Evolutionary conservation across 2,113 vertebrate species (phyloP).

Genomic region (Cyphomyrus discorhynchus): DNA sequence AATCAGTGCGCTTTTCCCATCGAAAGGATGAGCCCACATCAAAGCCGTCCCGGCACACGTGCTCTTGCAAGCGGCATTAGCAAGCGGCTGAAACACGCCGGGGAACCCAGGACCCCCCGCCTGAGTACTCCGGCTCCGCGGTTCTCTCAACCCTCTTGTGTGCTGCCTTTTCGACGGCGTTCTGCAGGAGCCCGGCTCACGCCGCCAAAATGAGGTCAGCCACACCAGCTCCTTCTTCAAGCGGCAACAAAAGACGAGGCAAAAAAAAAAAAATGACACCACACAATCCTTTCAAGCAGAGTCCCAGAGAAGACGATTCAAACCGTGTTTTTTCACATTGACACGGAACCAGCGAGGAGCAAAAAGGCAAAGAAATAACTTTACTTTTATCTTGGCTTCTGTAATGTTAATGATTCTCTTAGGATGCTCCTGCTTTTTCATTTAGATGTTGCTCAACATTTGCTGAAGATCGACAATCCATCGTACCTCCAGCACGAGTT

Average conservation of each 20-base stretch:
- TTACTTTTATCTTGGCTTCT: slow-evolving; percentile 1
- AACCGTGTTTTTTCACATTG: not conserved
- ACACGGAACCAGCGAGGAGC: not conserved
- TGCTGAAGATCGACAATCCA: not conserved
- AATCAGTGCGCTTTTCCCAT: slow-evolving; percentile 14
- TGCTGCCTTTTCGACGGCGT: not conserved
- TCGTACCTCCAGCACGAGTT: no score
- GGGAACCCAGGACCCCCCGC: not conserved
- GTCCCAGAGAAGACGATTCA: not conserved
- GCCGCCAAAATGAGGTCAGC: slow-evolving; percentile 2
- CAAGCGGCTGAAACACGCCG: not conserved
- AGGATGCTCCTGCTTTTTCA: not conserved
- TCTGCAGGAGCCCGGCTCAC: not conserved
- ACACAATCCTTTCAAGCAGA: not conserved
- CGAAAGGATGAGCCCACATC: slow-evolving; percentile 26
- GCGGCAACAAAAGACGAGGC: not conserved
- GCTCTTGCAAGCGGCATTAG: slow-evolving; percentile 6
- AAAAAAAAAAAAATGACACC: not conserved
- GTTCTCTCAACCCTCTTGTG: not conserved
- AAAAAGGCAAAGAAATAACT: not conserved
- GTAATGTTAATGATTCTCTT: not conserved
- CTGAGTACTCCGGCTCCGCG: no score
- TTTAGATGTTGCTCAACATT: not conserved
- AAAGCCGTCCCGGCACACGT: slow-evolving; percentile 11
- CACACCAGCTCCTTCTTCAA: not conserved